Conservation (phyloP, 2,113 vertebrate genomes). For the Anguilla japonica region DNA sequence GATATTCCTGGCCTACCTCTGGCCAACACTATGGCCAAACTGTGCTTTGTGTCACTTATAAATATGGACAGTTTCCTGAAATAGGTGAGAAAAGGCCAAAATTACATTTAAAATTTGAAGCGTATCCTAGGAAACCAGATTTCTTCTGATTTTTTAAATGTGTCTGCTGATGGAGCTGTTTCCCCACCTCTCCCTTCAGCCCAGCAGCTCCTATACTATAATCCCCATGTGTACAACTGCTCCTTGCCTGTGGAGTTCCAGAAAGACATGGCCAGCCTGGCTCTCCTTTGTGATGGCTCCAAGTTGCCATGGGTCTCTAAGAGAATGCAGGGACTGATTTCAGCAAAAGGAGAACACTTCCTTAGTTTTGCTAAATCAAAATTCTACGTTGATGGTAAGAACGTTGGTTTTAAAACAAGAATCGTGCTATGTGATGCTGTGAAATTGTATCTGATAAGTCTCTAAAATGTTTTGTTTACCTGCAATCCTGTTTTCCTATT, state of each 20-base stretch:
- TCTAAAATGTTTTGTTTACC: neutral
- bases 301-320: constrained; percentile 48
- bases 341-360: constrained; percentile 75
- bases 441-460: neutral
- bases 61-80: constrained; percentile 72
- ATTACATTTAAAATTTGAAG: neutral
- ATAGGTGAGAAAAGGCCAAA: constrained; percentile 71
- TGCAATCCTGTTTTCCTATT: neutral
- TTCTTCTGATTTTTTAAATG: neutral
- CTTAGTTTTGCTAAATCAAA: constrained; percentile 84
- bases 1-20: constrained; percentile 78
- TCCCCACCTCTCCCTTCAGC: constrained; percentile 61
- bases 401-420: neutral
- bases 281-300: constrained; percentile 69
- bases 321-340: constrained; percentile 67
- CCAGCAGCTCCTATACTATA: constrained; percentile 76
- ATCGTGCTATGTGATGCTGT: neutral
- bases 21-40: constrained; percentile 79
- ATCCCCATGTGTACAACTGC: constrained; percentile 85
- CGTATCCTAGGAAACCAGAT: neutral
- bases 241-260: constrained; percentile 75
- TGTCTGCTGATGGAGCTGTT: neutral
- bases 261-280: constrained; percentile 68
- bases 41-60: constrained; percentile 80
- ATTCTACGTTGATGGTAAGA: constrained; percentile 80